Conservation (phyloP, 2,113 vertebrate genomes). For the Lanius ludovicianus region DNA sequence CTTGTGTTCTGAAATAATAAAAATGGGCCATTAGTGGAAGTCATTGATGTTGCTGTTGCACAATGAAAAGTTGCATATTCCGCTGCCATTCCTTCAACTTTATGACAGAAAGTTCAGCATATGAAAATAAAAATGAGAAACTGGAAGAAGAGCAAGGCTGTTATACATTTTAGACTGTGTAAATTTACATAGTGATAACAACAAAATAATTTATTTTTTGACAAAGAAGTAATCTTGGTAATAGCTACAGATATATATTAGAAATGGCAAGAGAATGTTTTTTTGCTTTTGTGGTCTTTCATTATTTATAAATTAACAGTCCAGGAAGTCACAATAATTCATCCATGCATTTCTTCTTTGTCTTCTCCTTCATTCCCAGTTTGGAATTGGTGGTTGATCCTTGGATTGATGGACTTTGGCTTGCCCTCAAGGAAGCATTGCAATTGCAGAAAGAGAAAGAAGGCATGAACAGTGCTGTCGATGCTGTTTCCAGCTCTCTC, state of each 20-base stretch:
- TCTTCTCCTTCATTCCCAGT: constrained; percentile 48
- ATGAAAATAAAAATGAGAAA: background rate
- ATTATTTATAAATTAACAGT: background rate
- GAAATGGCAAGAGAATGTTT: background rate
- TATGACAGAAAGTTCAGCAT: background rate
- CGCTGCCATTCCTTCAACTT: background rate
- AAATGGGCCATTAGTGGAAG: background rate
- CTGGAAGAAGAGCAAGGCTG: background rate
- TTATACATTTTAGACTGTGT: background rate
- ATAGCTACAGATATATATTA: background rate
- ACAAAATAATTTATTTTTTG: background rate
- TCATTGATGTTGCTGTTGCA: background rate
- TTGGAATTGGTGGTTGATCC: constrained; percentile 93
- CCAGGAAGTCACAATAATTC: background rate
- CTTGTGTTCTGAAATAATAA: constrained; percentile 12
- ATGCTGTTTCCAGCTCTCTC: background rate
- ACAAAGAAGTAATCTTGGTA: background rate
- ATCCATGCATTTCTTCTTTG: background rate
- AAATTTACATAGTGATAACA: background rate
- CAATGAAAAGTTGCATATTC: background rate
- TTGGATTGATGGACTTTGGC: constrained; percentile 93
- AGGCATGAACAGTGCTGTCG: background rate
- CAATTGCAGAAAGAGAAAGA: constrained; percentile 54
- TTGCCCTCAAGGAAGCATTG: constrained; percentile 77
- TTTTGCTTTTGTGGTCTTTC: background rate